Evolutionary conservation across 1,140 invertebrate genomes (phyloP), one percentile per base, ranked within the genome.

Genomic region (Trichonephila inaurata): DNA sequence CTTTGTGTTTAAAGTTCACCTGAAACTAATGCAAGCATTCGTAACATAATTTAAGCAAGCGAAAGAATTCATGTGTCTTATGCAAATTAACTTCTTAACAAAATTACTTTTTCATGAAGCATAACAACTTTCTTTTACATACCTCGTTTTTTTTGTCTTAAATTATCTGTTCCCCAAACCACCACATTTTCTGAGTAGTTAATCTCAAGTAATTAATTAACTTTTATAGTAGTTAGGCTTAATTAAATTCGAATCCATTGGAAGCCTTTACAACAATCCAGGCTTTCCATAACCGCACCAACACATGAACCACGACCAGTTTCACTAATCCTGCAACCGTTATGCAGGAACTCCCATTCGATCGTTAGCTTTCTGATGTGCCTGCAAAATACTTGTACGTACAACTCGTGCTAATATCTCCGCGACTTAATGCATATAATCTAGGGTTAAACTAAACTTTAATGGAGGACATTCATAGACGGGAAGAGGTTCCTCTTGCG

Each of bases 371-470:
- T 33, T 77, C 14, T 6, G 72, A 77, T 77, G 72, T 28, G 72
- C 10, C 44, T 24, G 19, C 21, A 83, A 44, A 51, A 44, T 14
- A 24, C 19, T 83, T 24, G 44, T 83, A 21, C 8, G 82, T 18
- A n/a, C 33, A 40, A 3, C 33, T 66, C 86, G 8, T 18, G 40
- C 60, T 89, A 89, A 89, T 89, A 89, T 89, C 87, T 89, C 33
- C 87, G 6, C 24, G 87, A 44, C 87, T 89, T 89, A 72, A 64
- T 64, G n/a, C 64, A 89, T 64, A 89, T 89, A 61, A 64, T 77
- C 66, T 81, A 62, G 72, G 51, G 85, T 88, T 88, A 88, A 89
- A 72, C 66, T 82, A 51, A 81, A 91, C 58, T 91, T 91, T 91
- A 82, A 91, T 91, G 89, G 72, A 12, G 66, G n/a, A 44, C 69